Evolutionary conservation across 1,140 invertebrate genomes (phyloP).

Genomic region (Zeugodacus cucurbitae): DNA sequence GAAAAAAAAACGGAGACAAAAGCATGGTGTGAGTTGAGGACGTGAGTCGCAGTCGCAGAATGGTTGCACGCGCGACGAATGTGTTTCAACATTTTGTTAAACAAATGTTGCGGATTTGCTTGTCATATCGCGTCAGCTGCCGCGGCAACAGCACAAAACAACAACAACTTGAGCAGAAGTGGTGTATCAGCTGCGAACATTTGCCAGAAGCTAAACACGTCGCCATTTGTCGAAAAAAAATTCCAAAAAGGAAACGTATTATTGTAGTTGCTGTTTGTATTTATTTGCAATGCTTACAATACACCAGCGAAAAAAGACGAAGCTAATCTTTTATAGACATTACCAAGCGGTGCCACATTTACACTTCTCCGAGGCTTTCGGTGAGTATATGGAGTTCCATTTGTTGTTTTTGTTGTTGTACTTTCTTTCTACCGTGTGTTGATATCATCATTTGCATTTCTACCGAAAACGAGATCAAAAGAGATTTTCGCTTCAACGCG

Average conservation of each 20-base stretch:
- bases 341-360: not conserved
- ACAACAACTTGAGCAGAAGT: too few species aligned
- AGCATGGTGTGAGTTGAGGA: not conserved
- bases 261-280: not conserved
- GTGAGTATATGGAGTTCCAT: not conserved
- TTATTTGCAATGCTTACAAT: not conserved
- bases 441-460: not conserved
- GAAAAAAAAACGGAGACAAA: not conserved
- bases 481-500: not conserved
- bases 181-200: not conserved
- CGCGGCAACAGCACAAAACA: not conserved
- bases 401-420: not conserved
- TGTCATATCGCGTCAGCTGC: not conserved
- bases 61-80: not conserved
- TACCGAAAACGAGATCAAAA: not conserved
- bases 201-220: not conserved
- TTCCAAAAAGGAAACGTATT: not conserved
- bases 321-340: not conserved
- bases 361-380: not conserved
- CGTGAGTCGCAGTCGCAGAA: not conserved
- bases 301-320: not conserved
- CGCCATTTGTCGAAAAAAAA: not conserved
- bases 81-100: conserved; percentile 26
- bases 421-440: too few species aligned
- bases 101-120: conserved; percentile 23